Conservation (phyloP, 1,140 invertebrate species). For the Zaprionus tsacasi region DNA sequence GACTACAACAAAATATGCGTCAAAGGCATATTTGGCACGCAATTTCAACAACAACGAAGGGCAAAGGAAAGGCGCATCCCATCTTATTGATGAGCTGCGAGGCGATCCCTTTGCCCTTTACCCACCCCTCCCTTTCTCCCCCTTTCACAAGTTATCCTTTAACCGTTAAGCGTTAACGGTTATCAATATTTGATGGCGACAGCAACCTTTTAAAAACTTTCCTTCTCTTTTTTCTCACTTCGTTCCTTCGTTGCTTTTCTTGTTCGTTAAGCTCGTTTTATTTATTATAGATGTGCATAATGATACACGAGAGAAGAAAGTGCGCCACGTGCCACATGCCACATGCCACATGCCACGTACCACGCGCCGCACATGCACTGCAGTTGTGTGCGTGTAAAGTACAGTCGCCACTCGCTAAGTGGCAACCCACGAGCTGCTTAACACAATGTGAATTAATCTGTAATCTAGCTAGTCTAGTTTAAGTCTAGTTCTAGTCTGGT, state of each 20-base stretch:
- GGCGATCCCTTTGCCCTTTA: constrained; percentile 58
- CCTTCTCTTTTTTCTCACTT: not conserved
- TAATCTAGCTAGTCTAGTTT: not conserved
- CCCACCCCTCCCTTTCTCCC: no score
- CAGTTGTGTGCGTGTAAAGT: not conserved
- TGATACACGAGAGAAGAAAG: constrained; percentile 21
- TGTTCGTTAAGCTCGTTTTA: constrained; percentile 40
- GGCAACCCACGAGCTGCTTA: not conserved
- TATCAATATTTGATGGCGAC: constrained; percentile 74
- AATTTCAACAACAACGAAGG: constrained; percentile 45
- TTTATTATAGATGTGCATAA: constrained; percentile 49
- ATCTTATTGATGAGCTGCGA: constrained; percentile 69
- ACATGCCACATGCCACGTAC: not conserved
- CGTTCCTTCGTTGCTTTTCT: not conserved
- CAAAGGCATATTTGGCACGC: constrained; percentile 78
- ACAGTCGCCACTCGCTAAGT: not conserved
- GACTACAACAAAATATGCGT: constrained; percentile 68
- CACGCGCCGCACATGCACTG: not conserved
- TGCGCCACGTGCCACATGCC: constrained; percentile 11
- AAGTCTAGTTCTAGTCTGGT: not conserved
- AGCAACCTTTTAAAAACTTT: constrained; percentile 56
- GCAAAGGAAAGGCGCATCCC: not conserved
- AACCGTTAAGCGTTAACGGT: constrained; percentile 48
- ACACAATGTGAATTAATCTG: not conserved
- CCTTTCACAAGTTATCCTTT: constrained; percentile 35